Conservation (phyloP, 2,797 vertebrate genomes). For the Platyrinchus mystaceus region DNA sequence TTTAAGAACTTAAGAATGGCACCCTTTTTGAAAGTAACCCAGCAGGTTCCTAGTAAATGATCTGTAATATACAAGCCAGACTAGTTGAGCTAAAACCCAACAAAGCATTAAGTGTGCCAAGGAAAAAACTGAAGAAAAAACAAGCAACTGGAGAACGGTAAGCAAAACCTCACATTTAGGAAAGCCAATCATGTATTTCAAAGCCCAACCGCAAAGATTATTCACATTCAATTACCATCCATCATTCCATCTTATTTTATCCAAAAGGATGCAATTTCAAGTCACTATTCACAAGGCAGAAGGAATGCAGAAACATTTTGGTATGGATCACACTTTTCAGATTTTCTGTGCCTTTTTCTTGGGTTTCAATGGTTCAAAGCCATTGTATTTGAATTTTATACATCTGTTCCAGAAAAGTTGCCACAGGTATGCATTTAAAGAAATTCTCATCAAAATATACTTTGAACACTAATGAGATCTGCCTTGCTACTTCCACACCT, state of each 20-base stretch:
- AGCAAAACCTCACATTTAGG: slow-evolving; percentile 1
- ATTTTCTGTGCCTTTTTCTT: background rate
- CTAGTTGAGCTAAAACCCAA: background rate
- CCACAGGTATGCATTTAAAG: background rate
- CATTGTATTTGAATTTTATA: slow-evolving; percentile 34
- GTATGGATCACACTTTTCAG: slow-evolving; percentile 25
- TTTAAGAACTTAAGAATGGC: slow-evolving; percentile 54
- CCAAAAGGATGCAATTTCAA: slow-evolving; percentile 42
- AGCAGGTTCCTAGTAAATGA: slow-evolving; percentile 43
- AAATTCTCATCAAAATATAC: slow-evolving; percentile 20
- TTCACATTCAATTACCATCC: slow-evolving; percentile 34
- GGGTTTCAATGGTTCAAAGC: slow-evolving; percentile 27
- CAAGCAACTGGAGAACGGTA: background rate
- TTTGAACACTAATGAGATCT: slow-evolving; percentile 30
- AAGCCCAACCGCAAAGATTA: slow-evolving; percentile 20
- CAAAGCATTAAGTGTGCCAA: background rate
- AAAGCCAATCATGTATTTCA: background rate
- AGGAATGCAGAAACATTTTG: slow-evolving; percentile 13
- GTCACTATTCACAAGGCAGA: slow-evolving; percentile 40
- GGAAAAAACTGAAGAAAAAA: background rate
- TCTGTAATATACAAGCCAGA: slow-evolving; percentile 16
- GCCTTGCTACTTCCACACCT: background rate
- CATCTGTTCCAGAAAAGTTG: slow-evolving; percentile 11
- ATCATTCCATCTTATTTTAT: slow-evolving; percentile 38
- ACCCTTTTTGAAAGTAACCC: slow-evolving; percentile 41